A percentile compares a stretch with the other conserved stretches of the same genome.
phyloP scores from a whole-genome alignment of 2,797 vertebrate species.

The Echeneis naucrates region DNA sequence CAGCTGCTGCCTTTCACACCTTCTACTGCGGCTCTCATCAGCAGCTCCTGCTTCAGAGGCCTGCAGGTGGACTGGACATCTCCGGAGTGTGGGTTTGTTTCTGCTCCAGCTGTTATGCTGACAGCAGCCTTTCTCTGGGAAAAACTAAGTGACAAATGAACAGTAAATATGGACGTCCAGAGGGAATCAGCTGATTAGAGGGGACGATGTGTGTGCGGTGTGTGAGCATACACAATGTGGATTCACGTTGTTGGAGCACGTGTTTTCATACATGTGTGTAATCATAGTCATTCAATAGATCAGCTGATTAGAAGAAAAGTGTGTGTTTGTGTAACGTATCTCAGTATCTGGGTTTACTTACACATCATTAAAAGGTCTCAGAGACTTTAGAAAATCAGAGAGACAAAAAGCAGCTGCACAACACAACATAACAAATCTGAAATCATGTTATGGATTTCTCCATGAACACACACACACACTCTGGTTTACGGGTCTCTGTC shows the following conservation, averaged over 20 bases:
- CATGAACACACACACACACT: neutral
- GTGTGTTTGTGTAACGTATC: slow-evolving; percentile 42
- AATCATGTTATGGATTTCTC: slow-evolving; percentile 24
- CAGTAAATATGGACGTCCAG: slow-evolving; percentile 41
- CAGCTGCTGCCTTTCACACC: too few species aligned
- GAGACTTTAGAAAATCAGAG: slow-evolving; percentile 36
- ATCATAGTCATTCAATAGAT: slow-evolving; percentile 31
- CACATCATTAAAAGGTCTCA: slow-evolving; percentile 32
- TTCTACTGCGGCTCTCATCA: too few species aligned
- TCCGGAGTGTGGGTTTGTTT: slow-evolving; percentile 57
- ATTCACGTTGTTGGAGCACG: neutral
- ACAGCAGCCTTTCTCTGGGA: slow-evolving; percentile 64
- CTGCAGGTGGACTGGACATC: too few species aligned
- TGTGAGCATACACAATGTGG: accelerated
- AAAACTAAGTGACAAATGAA: slow-evolving; percentile 61
- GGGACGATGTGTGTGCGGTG: neutral
- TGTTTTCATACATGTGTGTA: slow-evolving; percentile 30
- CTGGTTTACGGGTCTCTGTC: too few species aligned
- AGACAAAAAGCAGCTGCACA: slow-evolving; percentile 35
- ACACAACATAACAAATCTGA: slow-evolving; percentile 17
- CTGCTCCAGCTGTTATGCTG: slow-evolving; percentile 59
- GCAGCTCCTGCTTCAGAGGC: too few species aligned
- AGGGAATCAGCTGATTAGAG: slow-evolving; percentile 54
- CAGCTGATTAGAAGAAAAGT: slow-evolving; percentile 40
- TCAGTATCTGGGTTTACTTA: slow-evolving; percentile 48